Evolutionary conservation across 2,797 vertebrate genomes (phyloP).

Genomic region (Prunella strophiata): DNA sequence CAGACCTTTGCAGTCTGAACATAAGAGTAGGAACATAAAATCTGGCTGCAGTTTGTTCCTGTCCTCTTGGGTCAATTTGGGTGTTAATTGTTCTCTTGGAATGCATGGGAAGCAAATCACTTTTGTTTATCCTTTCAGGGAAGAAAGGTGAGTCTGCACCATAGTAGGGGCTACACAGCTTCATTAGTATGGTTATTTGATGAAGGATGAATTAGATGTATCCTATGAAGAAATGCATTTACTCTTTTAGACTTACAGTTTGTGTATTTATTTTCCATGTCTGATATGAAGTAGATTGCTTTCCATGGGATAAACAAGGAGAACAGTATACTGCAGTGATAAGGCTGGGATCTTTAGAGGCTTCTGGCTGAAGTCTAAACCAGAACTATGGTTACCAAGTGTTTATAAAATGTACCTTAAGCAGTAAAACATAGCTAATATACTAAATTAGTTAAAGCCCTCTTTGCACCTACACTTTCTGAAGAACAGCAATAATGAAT

Average conservation of each 20-base stretch:
- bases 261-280: neutral
- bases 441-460: neutral
- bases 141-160: neutral
- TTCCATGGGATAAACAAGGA: neutral
- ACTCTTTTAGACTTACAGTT: neutral
- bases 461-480: neutral
- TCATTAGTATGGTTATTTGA: neutral
- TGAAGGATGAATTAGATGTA: neutral
- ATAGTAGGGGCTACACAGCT: neutral
- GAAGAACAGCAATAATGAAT: neutral
- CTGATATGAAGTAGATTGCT: neutral
- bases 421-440: neutral
- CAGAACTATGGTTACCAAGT: neutral
- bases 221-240: neutral
- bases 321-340: accelerated
- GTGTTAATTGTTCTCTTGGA: neutral
- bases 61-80: neutral
- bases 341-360: neutral
- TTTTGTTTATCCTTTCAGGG: neutral
- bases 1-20: neutral
- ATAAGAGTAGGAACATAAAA: neutral
- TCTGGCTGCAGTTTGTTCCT: neutral
- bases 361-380: neutral
- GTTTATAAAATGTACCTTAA: neutral
- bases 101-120: neutral